phyloP scores from a whole-genome alignment of 1,140 invertebrate species.

The Octopus bimaculoides region DNA sequence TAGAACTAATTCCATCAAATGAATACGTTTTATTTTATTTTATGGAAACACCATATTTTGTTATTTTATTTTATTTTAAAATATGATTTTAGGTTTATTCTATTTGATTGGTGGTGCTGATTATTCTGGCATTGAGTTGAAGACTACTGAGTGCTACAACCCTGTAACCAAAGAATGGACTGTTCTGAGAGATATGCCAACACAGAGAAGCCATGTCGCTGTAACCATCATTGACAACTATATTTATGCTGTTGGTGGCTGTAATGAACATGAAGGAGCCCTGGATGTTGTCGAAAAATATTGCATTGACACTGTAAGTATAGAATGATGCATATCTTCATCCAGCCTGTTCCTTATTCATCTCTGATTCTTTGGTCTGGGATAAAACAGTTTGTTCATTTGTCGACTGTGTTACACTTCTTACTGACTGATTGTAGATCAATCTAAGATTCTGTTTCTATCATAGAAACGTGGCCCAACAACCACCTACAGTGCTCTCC shows the following conservation, averaged over 20 bases:
- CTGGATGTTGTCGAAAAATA: slow-evolving; percentile 83
- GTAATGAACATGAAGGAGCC: slow-evolving; percentile 72
- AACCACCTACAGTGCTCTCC: too few species aligned
- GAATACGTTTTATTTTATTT: too few species aligned
- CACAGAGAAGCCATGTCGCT: slow-evolving; percentile 80
- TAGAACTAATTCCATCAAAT: too few species aligned
- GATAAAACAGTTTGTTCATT: too few species aligned
- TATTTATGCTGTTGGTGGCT: slow-evolving; percentile 81
- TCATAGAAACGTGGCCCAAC: too few species aligned
- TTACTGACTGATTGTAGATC: too few species aligned
- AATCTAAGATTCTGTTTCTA: too few species aligned
- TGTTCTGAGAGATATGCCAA: slow-evolving; percentile 72
- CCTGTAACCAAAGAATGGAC: slow-evolving; percentile 77
- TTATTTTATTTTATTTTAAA: not conserved
- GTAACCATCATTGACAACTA: slow-evolving; percentile 79
- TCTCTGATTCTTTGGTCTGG: too few species aligned
- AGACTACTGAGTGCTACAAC: slow-evolving; percentile 74
- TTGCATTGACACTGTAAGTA: slow-evolving; percentile 76
- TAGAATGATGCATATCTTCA: too few species aligned
- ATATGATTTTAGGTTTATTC: slow-evolving; percentile 68
- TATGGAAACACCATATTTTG: too few species aligned
- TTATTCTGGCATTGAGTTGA: slow-evolving; percentile 72
- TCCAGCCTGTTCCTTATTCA: too few species aligned
- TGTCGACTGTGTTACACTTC: too few species aligned
- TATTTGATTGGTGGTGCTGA: slow-evolving; percentile 89